Base-by-base conservation (phyloP, 2,888 invertebrate species). In the Cosmia trapezina region DNA sequence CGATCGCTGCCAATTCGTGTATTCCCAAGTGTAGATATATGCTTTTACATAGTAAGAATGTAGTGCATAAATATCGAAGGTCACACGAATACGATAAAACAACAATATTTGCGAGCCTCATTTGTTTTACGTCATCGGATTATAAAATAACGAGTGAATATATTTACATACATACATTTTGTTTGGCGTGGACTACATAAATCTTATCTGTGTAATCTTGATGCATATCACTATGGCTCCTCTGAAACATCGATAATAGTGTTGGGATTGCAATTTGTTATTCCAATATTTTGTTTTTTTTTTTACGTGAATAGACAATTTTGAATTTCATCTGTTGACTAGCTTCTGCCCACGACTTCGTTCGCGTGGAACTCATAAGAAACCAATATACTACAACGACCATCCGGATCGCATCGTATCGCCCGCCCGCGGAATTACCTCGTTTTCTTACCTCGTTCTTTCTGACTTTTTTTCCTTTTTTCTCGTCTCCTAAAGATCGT, bases 121-220 rank as follows among this genome's bases (percentile, higher is more conserved):
- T 71, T 83, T 81, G 57, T 60, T 67, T 59, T 78, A 67, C 84
- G 83, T 84, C 84, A 84, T 56, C 61, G n/a, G 69, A 69, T 76
- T 80, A 72, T 72, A 78, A 28, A 76, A 73, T 74, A 83, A 65
- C 71, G 63, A 65, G 66, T 59, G 69, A 64, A 74, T 72, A 65
- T 41, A 80, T 73, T 76, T 80, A 65, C 45, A 69, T 69, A 64
- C 4, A 4, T 45, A 73, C 70, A 67, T 76, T 67, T 56, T 63
- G 63, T 81, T 70, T 37, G 19, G 43, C 54, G 43, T 33, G 66
- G 56, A 76, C 76, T 82, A 67, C 17, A 67, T 74, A 72, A 62
- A 74, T 70, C 57, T 65, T 84, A 84, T 74, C 73, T 19, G 1
- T 51, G 56, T 72, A 45, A 81, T 75, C 76, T 72, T 70, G 83